Conservation (phyloP, 1,140 invertebrate species). For the Megalonaias nervosa region DNA sequence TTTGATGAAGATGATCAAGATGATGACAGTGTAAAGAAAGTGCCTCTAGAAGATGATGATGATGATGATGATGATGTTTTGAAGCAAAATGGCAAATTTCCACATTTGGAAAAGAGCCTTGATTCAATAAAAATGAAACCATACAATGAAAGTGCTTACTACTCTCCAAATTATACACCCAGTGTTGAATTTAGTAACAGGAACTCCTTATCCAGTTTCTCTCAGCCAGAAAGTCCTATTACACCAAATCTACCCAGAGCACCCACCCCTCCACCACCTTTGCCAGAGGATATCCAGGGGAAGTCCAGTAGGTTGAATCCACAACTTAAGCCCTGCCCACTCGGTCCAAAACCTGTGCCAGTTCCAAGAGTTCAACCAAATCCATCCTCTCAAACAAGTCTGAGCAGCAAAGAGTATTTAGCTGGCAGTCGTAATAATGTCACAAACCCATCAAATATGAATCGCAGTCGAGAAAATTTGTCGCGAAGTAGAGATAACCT, state of each 20-base stretch:
- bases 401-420: slow-evolving; percentile 28
- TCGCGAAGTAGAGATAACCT: slow-evolving; percentile 7
- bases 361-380: slow-evolving; percentile 37
- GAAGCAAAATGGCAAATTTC: slow-evolving; percentile 39
- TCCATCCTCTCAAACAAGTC: slow-evolving; percentile 34
- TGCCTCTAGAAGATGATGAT: slow-evolving; percentile 31
- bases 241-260: not conserved
- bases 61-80: slow-evolving; percentile 38
- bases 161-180: slow-evolving; percentile 27
- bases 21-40: slow-evolving; percentile 30
- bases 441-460: slow-evolving; percentile 33
- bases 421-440: slow-evolving; percentile 7
- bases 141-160: slow-evolving; percentile 33
- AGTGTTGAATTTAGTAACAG: slow-evolving; percentile 36
- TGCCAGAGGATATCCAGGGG: slow-evolving; percentile 32
- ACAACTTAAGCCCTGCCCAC: slow-evolving; percentile 3
- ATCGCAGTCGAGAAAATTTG: slow-evolving; percentile 32
- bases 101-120: slow-evolving; percentile 45
- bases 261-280: slow-evolving; percentile 39
- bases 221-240: slow-evolving; percentile 35
- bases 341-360: slow-evolving; percentile 19
- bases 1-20: slow-evolving; percentile 28
- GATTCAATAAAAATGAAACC: slow-evolving; percentile 42
- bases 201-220: slow-evolving; percentile 54
- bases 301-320: not conserved